Conservation (phyloP, 2,113 vertebrate genomes). For the Misgurnus mizolepis region DNA sequence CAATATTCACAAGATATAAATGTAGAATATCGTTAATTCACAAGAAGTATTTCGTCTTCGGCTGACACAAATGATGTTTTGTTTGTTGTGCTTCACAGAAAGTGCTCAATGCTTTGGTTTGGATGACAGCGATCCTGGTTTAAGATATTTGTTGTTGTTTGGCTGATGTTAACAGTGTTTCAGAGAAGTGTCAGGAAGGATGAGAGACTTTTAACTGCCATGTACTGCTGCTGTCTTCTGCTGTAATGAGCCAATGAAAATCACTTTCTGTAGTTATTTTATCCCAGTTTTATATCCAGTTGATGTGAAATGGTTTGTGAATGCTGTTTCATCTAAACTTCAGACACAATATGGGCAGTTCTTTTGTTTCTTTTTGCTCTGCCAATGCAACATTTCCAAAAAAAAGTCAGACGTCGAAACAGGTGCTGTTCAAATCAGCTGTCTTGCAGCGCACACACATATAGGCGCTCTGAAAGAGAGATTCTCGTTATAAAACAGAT, state of each 20-base stretch:
- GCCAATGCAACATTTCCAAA: not conserved
- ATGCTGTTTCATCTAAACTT: too few relatives aligned
- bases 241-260: too few relatives aligned
- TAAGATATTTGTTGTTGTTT: constrained; percentile 12
- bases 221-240: too few relatives aligned
- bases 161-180: not conserved
- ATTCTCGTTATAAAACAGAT: too few relatives aligned
- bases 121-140: not conserved
- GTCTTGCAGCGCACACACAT: constrained; percentile 28
- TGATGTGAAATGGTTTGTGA: too few relatives aligned
- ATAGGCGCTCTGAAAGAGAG: too few relatives aligned
- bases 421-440: constrained; percentile 3
- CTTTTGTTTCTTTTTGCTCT: constrained; percentile 5
- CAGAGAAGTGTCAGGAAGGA: constrained; percentile 19
- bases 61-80: not conserved
- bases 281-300: not conserved
- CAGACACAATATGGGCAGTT: not conserved
- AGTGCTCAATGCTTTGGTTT: constrained; percentile 6
- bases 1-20: too few relatives aligned
- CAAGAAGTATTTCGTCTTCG: not conserved
- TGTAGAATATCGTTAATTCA: not conserved
- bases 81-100: constrained; percentile 3
- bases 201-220: not conserved
- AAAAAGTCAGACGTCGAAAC: not conserved
- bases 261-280: not conserved